phyloP scores from a whole-genome alignment of 2,113 vertebrate species.

The Pimephales promelas region DNA sequence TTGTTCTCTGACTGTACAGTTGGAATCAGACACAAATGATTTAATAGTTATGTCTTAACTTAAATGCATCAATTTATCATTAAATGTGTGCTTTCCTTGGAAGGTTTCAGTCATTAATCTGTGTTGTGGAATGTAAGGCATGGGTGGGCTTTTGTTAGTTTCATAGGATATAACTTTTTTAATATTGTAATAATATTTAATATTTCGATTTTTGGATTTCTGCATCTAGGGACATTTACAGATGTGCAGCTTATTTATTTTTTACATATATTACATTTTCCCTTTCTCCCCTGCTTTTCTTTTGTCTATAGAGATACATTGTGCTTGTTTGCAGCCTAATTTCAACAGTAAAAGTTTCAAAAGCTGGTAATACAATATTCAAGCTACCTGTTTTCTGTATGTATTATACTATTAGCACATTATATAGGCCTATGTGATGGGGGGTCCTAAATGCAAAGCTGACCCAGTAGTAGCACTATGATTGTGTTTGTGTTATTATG shows the following conservation, averaged over 20 bases:
- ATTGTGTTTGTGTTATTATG: background rate
- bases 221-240: background rate
- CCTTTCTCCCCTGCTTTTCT: background rate
- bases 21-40: conserved; percentile 4
- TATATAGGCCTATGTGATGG: too few relatives aligned
- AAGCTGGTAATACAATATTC: background rate
- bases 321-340: background rate
- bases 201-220: conserved; percentile 14
- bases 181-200: conserved; percentile 17
- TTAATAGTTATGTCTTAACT: background rate
- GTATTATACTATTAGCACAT: background rate
- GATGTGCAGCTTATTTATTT: conserved; percentile 31
- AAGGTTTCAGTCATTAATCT: background rate
- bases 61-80: background rate
- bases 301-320: background rate
- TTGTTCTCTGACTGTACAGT: background rate
- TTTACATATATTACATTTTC: background rate
- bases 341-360: background rate
- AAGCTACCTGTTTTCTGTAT: background rate
- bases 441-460: background rate
- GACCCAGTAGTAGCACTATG: background rate
- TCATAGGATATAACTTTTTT: background rate
- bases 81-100: conserved; percentile 8
- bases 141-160: conserved; percentile 2
- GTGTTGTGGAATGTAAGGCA: background rate